Evolutionary conservation across 2,888 invertebrate genomes (phyloP), one percentile per base, ranked within the genome.

Genomic region (Caenorhabditis doughertyi): DNA sequence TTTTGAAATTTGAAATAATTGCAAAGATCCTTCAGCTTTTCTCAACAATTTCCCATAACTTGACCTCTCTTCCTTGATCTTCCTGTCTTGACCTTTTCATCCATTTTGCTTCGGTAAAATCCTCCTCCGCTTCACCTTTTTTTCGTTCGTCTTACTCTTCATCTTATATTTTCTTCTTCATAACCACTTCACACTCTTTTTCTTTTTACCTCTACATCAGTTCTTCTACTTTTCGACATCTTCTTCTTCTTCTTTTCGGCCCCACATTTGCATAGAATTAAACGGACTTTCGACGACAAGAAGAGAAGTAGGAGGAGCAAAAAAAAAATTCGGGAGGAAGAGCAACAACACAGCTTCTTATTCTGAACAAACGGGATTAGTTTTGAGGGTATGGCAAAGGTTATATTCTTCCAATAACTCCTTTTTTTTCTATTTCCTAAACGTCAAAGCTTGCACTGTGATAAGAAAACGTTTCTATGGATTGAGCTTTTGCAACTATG

Each of bases 261-360:
- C 32, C 71, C 71, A 71, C 71, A 79, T 79, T 79, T 79, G 79
- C 79, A 79, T 79, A 71, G 79, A 71, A 79, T 71, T 79, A 71
- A 70, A 71, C 71, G 71, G 79, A 71, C 77, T 77, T 77, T 77
- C 68, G 68, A 68, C 77, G 60, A 68, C 56, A 67, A 62, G 42
- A 44, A 23, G 44, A 42, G 42, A 49, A 55, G 71, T 25, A 67
- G 51, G 58, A 56, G 56, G 60, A 68, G 60, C 51, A 35, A 25
- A 58, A 76, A 65, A 62, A 56, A 39, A 62, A 64, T 79, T 74
- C 65, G 65, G 74, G 27, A 49, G 58, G 44, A 47, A 47, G 44
- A 47, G 44, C 44, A 47, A 47, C 72, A 72, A 62, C 74, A 74
- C 44, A 44, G 51, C 65, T 18, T 42, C 55, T 71, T 44, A 60